Evolutionary conservation across 2,888 invertebrate species (phyloP).

Genomic region (Eurois occulta): DNA sequence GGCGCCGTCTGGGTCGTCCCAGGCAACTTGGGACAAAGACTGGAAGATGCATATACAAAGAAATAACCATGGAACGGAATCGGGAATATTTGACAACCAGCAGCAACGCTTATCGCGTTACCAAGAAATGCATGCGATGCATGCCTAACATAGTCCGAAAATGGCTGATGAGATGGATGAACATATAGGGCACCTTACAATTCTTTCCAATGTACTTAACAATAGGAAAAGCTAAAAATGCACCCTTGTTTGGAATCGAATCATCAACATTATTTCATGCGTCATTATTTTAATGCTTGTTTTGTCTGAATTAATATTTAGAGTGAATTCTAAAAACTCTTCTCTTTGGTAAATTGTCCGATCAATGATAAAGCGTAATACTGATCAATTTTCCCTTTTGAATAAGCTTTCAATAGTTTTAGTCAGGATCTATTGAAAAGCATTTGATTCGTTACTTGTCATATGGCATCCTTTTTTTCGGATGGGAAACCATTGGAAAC

Average conservation of each 20-base stretch:
- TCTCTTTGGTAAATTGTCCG: neutral
- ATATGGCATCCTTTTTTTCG: too few species aligned
- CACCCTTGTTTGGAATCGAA: neutral
- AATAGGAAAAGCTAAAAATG: neutral
- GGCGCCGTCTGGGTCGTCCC: neutral
- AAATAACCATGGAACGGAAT: neutral
- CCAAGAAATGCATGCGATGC: too few species aligned
- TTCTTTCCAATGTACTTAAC: neutral
- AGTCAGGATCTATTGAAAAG: constrained; percentile 17
- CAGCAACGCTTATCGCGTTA: too few species aligned
- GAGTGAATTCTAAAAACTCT: neutral
- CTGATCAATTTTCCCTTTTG: constrained; percentile 20
- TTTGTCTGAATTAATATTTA: neutral
- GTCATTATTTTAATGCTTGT: neutral
- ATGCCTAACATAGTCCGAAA: neutral
- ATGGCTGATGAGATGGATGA: neutral
- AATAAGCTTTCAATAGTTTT: constrained; percentile 22
- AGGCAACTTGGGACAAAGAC: neutral
- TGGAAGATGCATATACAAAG: neutral
- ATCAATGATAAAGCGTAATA: neutral
- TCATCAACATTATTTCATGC: neutral
- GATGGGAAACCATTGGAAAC: too few species aligned
- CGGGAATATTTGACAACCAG: neutral
- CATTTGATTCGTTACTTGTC: neutral
- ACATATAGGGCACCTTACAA: neutral